Base-by-base conservation (phyloP, 2,797 vertebrate species). In the Acanthurus tractus region DNA sequence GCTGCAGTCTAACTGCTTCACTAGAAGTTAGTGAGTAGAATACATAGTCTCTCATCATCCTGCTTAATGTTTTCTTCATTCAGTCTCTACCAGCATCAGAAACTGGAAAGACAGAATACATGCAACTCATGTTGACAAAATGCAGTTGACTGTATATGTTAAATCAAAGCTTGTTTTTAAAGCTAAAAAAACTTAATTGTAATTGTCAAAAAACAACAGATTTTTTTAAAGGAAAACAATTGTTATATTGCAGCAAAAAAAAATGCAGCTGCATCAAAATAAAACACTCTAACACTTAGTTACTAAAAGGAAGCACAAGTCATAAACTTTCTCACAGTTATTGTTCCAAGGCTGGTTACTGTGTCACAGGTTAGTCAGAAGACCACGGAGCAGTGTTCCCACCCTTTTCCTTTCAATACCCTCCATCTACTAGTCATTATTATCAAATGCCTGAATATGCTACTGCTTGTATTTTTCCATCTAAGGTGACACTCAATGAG, bases 401-500 rank as follows among this genome's bases (percentile, higher is more conserved):
- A 57, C 22, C 53, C 69, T 48, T 74, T 53, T 69, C 44, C 63
- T 50, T 80, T 65, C 59, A 63, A 76, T 62, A 64, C 49, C 23
- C 61, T 23, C 40, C 25, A 50, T 78, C 74, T 67, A 29, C 55
- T 45, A 20, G 48, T 70, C 69, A 74, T 80, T 79, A 74, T 55
- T 70, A 55, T 70, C 52, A 78, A 79, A 23, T 50, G 66, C 22
- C 70, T 67, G 63, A 42, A 77, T 75, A 55, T 65, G 56, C 44
- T 40, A 52, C 68, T 52, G 66, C 75, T 87, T 76, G 68, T 63
- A 70, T 85, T 89, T 89, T 74, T 70, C 79, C 73, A 80, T 92
- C 79, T 81, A 79, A 91, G 79, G 89, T 74, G 81, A 74, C 79
- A 82, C 56, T 86, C 89, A 89, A 93, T 36, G 84, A 82, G 87